phyloP scores from a whole-genome alignment of 2,888 invertebrate genomes.

The Arctia plantaginis region DNA sequence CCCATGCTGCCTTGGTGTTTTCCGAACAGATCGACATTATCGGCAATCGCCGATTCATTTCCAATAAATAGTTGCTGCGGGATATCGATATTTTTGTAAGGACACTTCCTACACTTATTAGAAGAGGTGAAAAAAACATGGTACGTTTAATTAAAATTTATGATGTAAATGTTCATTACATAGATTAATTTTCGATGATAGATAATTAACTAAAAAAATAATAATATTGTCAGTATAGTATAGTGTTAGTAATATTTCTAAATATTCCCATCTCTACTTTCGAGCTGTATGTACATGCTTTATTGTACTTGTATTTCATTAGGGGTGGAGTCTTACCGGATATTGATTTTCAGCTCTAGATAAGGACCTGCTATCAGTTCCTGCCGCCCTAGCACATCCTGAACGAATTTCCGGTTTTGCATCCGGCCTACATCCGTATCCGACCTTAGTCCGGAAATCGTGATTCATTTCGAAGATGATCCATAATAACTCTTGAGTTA shows the following conservation, averaged over 20 bases:
- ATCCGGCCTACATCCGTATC: conserved; percentile 43
- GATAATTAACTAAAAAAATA: no score
- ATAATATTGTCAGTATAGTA: background rate
- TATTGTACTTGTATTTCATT: background rate
- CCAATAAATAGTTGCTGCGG: conserved; percentile 62
- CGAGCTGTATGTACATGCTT: background rate
- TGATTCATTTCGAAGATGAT: background rate
- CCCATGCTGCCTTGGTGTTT: conserved; percentile 83
- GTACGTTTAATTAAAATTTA: background rate
- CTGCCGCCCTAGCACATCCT: conserved; percentile 63
- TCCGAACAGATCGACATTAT: conserved; percentile 87
- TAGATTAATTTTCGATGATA: background rate
- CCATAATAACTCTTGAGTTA: background rate
- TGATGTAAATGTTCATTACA: background rate
- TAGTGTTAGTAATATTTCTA: background rate
- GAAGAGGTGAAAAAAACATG: background rate
- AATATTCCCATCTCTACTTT: background rate
- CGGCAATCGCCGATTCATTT: conserved; percentile 84
- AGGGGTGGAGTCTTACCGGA: conserved; percentile 39
- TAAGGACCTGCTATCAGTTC: conserved; percentile 43
- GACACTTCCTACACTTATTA: conserved; percentile 22
- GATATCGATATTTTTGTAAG: conserved; percentile 58
- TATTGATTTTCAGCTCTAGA: conserved; percentile 61
- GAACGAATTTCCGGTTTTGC: conserved; percentile 67
- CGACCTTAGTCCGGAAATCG: conserved; percentile 23